Evolutionary conservation across 2,113 vertebrate genomes (phyloP).

Genomic region (Cathartes aura): DNA sequence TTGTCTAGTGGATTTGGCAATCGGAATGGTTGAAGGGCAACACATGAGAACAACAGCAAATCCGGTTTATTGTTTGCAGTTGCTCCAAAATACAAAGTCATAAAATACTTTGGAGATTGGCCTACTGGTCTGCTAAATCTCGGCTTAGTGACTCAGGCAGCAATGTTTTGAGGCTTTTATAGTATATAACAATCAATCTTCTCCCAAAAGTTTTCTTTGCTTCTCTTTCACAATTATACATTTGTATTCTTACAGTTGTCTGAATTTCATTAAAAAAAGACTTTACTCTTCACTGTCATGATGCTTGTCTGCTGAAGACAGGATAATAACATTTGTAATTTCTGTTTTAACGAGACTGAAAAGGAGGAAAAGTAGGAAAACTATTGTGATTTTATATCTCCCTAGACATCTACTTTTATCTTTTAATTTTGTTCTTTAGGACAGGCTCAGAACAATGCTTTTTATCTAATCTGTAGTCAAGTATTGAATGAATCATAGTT

Average conservation of each 20-base stretch:
- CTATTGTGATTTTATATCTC: not conserved
- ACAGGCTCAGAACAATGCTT: not conserved
- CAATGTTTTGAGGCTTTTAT: not conserved
- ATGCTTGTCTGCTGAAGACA: not conserved
- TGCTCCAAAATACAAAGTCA: not conserved
- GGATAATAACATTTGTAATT: not conserved
- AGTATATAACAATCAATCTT: not conserved
- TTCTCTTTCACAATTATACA: not conserved
- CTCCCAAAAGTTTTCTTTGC: not conserved
- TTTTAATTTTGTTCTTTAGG: not conserved
- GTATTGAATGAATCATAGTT: not conserved
- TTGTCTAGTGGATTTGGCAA: not conserved
- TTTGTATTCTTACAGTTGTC: not conserved
- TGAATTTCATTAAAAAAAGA: not conserved
- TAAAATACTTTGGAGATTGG: not conserved
- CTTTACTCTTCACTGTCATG: not conserved
- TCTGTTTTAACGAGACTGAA: not conserved
- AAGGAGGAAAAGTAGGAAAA: not conserved
- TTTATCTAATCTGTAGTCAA: not conserved
- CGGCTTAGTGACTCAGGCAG: not conserved
- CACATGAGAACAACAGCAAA: not conserved
- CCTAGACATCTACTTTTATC: not conserved
- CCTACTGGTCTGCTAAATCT: not conserved
- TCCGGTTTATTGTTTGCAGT: not conserved
- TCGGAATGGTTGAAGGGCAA: not conserved